Evolutionary conservation across 1,140 invertebrate species (phyloP).

Genomic region (Diorhabda elongata): DNA sequence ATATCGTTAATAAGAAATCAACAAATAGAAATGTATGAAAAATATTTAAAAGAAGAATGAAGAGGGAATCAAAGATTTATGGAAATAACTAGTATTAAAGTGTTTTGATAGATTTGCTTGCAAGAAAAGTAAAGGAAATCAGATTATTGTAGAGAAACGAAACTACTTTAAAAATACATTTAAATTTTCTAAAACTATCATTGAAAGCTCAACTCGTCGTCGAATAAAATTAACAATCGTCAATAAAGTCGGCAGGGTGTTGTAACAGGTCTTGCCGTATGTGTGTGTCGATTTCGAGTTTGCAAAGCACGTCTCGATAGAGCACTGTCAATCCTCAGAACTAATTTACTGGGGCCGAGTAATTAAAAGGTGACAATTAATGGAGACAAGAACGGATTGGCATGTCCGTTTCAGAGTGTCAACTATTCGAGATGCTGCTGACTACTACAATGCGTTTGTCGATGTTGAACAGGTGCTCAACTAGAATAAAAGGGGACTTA

Average conservation of each 20-base stretch:
- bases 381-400: conserved; percentile 44
- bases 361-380: conserved; percentile 48
- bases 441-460: conserved; percentile 1
- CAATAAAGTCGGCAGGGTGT: not conserved
- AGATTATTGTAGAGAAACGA: no score
- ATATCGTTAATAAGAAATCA: no score
- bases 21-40: no score
- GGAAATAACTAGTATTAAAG: no score
- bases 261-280: not conserved
- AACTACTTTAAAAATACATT: no score
- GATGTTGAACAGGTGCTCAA: not conserved
- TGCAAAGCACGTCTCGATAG: conserved; percentile 32
- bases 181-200: no score
- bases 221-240: not conserved
- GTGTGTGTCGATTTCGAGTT: not conserved
- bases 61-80: no score
- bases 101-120: no score
- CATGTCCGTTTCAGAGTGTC: conserved; percentile 42
- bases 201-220: not conserved
- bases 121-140: no score
- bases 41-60: no score
- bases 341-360: conserved; percentile 44
- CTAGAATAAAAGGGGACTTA: no score
- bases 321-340: conserved; percentile 28
- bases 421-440: conserved; percentile 35